Percentiles rank a stretch among this genome's conserved stretches.
Evolutionary conservation across 2,113 vertebrate genomes (phyloP).

Genomic region (Chamaea fasciata): DNA sequence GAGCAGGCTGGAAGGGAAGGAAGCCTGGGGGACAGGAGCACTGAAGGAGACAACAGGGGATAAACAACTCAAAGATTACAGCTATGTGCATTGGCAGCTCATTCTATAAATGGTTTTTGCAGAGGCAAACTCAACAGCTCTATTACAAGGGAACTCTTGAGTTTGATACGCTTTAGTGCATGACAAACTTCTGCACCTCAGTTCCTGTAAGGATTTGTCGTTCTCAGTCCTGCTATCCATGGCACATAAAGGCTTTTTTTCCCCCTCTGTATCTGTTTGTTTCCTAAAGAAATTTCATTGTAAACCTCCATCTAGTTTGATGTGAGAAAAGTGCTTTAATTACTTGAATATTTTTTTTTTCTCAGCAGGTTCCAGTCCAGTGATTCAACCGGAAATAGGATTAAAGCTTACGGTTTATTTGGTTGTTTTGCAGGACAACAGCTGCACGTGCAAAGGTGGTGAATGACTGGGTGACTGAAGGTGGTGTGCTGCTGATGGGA

Average conservation of each 20-base stretch:
- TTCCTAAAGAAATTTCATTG: background rate
- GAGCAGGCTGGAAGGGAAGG: background rate
- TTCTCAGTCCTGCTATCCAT: background rate
- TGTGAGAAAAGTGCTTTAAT: background rate
- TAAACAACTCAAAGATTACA: background rate
- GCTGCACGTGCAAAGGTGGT: slow-evolving; percentile 93
- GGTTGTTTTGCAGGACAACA: slow-evolving; percentile 79
- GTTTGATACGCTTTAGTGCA: background rate
- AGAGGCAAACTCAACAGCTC: background rate
- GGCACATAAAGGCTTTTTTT: background rate
- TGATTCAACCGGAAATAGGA: background rate
- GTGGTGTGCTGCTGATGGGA: slow-evolving; percentile 96
- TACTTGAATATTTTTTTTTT: too few species aligned
- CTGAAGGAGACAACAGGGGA: background rate
- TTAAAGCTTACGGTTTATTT: background rate
- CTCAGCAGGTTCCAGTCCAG: background rate
- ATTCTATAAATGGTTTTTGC: background rate
- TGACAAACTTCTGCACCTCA: background rate
- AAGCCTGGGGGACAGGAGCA: background rate
- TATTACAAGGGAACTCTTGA: background rate
- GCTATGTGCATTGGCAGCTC: background rate
- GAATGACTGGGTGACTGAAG: slow-evolving; percentile 90
- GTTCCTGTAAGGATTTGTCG: background rate
- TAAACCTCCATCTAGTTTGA: background rate
- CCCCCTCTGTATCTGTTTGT: background rate